Percentiles rank a stretch among this genome's conserved stretches.
phyloP scores from a whole-genome alignment of 2,113 vertebrate genomes.

The Pituophis catenifer region DNA sequence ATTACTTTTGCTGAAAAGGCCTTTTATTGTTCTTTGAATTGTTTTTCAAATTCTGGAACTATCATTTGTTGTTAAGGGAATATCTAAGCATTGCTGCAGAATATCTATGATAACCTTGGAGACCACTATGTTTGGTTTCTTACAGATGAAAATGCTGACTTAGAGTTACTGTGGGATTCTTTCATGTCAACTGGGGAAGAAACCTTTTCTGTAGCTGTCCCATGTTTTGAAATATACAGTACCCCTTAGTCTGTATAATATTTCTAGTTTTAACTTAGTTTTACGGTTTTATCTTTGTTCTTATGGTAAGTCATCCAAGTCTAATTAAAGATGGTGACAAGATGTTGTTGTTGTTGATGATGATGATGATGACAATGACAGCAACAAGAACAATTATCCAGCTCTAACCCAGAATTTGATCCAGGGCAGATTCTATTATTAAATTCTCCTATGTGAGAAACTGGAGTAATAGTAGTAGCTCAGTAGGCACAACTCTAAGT shows the following conservation, averaged over 20 bases:
- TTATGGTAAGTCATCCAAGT: not conserved
- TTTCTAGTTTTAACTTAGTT: not conserved
- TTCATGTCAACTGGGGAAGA: not conserved
- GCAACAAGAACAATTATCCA: not conserved
- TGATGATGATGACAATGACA: not conserved
- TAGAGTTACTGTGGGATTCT: not conserved
- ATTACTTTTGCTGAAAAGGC: not conserved
- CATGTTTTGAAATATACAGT: not conserved
- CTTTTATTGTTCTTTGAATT: not conserved
- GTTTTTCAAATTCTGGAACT: not conserved
- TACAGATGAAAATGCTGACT: not conserved
- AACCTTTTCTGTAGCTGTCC: not conserved
- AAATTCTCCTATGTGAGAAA: not conserved
- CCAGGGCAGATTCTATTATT: not conserved
- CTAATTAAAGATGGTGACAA: not conserved
- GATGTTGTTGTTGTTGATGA: not conserved
- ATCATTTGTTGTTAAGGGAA: conserved; percentile 41
- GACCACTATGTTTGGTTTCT: rapidly evolving
- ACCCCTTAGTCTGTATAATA: not conserved
- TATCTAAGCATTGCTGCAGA: conserved; percentile 28
- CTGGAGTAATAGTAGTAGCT: not conserved
- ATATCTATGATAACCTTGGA: conserved; percentile 13
- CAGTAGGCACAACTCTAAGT: not conserved
- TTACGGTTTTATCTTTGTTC: not conserved
- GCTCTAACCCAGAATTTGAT: not conserved